Percentiles rank a stretch among this genome's conserved stretches.
phyloP scores from a whole-genome alignment of 2,797 vertebrate genomes.

The Bufotes viridis region DNA sequence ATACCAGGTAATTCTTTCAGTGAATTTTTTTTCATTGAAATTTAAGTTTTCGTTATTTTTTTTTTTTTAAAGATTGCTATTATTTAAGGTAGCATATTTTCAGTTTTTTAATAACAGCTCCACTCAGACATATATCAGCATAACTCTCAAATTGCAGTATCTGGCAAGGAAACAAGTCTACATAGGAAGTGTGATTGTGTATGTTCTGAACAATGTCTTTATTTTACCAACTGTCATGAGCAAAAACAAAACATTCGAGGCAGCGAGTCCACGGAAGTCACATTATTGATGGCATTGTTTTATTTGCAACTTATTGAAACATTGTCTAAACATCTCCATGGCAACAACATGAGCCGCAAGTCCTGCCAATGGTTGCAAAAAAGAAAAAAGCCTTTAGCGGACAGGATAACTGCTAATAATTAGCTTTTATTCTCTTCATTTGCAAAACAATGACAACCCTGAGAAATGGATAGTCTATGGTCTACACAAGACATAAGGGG shows the following conservation, averaged over 20 bases:
- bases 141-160: slow-evolving; percentile 12
- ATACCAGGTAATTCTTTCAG: background rate
- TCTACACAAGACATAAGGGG: background rate
- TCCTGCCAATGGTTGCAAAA: background rate
- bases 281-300: background rate
- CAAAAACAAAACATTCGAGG: background rate
- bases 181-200: background rate
- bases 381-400: background rate
- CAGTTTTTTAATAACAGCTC: background rate
- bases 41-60: background rate
- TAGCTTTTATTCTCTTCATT: background rate
- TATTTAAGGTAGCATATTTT: background rate
- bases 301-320: background rate
- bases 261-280: background rate
- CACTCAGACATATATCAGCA: background rate
- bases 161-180: background rate
- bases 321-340: background rate
- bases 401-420: background rate
- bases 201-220: background rate
- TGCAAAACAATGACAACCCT: background rate
- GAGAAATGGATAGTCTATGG: background rate
- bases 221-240: slow-evolving; percentile 11
- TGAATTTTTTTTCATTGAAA: background rate
- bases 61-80: background rate
- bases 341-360: background rate